phyloP scores from a whole-genome alignment of 2,113 vertebrate genomes.

The Paradisaea rubra region DNA sequence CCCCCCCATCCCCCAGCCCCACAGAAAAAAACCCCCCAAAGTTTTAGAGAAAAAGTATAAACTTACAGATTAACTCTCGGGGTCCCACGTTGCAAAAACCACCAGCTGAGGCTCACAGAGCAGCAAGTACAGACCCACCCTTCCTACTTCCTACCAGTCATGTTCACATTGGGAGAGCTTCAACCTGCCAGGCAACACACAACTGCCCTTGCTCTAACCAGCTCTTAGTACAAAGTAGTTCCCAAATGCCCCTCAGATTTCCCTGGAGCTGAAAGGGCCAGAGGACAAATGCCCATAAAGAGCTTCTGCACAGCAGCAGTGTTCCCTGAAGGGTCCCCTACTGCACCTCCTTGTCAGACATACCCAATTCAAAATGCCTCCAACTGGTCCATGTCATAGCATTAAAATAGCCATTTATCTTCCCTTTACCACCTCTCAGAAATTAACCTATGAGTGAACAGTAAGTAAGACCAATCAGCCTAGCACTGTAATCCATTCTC shows the following conservation, averaged over 20 bases:
- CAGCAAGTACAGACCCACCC: not conserved
- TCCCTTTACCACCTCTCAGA: not conserved
- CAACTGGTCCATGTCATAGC: not conserved
- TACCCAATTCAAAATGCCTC: not conserved
- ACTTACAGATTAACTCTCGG: not conserved
- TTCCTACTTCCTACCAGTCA: not conserved
- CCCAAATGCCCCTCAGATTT: not conserved
- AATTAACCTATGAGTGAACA: not conserved
- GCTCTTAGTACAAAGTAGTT: not conserved
- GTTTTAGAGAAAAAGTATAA: not conserved
- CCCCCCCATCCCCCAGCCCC: accelerated
- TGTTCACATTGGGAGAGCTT: not conserved
- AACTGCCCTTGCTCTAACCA: not conserved
- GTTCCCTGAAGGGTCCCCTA: not conserved
- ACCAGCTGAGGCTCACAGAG: not conserved
- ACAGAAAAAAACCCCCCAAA: not conserved
- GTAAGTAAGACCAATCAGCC: not conserved
- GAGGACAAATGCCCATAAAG: not conserved
- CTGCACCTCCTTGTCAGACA: not conserved
- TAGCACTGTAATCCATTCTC: not conserved
- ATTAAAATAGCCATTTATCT: not conserved
- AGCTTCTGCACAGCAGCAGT: not conserved
- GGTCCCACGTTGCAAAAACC: accelerated
- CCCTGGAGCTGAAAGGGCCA: not conserved
- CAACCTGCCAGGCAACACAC: not conserved